Conservation (phyloP, 2,888 invertebrate species). For the Drosophila picticornis region DNA sequence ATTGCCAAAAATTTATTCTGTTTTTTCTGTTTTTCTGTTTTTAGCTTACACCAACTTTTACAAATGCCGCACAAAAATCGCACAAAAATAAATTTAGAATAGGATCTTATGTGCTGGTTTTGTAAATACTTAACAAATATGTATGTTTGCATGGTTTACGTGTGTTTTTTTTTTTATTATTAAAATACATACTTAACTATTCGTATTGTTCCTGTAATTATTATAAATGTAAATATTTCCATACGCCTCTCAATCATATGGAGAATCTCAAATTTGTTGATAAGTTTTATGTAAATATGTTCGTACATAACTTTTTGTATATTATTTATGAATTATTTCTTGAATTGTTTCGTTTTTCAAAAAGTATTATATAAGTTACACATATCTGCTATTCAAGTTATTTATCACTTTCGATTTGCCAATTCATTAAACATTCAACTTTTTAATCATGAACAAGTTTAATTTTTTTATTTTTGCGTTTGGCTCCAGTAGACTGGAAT, state of each 20-base stretch:
- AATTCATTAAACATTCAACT: constrained; percentile 11
- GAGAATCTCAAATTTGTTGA: constrained; percentile 15
- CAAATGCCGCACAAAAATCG: constrained; percentile 37
- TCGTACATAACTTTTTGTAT: constrained; percentile 12
- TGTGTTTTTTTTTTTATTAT: constrained; percentile 1
- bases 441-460: neutral
- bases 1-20: constrained; percentile 41
- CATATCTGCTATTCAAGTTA: constrained; percentile 1
- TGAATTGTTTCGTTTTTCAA: neutral
- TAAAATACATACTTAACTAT: constrained; percentile 4
- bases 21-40: constrained; percentile 16
- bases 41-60: constrained; percentile 35
- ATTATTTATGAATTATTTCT: neutral
- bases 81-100: constrained; percentile 33
- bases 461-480: neutral
- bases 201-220: constrained; percentile 49
- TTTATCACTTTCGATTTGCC: constrained; percentile 31
- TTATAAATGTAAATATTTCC: constrained; percentile 21
- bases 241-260: neutral
- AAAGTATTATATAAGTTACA: neutral
- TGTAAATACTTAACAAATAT: constrained; percentile 25
- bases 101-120: constrained; percentile 12
- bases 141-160: constrained; percentile 1
- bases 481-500: constrained; percentile 2
- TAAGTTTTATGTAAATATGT: constrained; percentile 5